A percentile compares a stretch with the other conserved stretches of the same genome.
Conservation (phyloP, 2,797 vertebrate genomes). For the Nothura maculosa region DNA sequence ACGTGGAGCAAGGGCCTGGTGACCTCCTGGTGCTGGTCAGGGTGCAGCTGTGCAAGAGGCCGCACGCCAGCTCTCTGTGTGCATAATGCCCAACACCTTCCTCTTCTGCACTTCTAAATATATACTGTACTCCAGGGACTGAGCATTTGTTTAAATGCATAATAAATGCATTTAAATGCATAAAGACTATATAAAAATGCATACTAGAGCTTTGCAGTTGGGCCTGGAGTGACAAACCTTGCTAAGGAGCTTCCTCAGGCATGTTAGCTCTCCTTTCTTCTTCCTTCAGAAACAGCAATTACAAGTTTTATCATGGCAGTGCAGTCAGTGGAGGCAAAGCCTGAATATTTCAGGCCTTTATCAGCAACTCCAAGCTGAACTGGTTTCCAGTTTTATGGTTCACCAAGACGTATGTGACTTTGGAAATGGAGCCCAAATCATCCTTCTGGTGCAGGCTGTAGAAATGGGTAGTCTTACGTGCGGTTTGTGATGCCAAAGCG, state of each 20-base stretch:
- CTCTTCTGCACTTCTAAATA: not conserved
- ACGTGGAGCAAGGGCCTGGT: not conserved
- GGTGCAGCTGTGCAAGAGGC: not conserved
- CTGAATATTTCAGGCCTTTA: not conserved
- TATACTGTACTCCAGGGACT: conserved; percentile 45
- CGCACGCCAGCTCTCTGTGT: fast-evolving
- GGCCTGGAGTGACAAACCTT: conserved; percentile 34
- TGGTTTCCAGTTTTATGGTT: not conserved
- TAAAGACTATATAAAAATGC: conserved; percentile 40
- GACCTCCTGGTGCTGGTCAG: fast-evolving
- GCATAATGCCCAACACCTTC: conserved; percentile 35
- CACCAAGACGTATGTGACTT: not conserved
- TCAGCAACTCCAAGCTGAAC: not conserved
- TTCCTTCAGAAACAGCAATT: not conserved
- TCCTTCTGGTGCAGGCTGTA: fast-evolving
- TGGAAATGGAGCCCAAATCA: not conserved
- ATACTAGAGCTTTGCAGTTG: conserved; percentile 16
- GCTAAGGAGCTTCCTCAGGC: conserved; percentile 14
- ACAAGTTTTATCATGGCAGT: not conserved
- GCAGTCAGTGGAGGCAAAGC: not conserved
- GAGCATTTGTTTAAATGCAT: conserved; percentile 69
- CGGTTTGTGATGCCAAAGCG: fast-evolving
- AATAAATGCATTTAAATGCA: conserved; percentile 57
- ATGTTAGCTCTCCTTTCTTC: not conserved
- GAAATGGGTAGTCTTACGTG: fast-evolving